Base-by-base conservation (phyloP, 2,888 invertebrate species). In the Drosophila kuntzei region DNA sequence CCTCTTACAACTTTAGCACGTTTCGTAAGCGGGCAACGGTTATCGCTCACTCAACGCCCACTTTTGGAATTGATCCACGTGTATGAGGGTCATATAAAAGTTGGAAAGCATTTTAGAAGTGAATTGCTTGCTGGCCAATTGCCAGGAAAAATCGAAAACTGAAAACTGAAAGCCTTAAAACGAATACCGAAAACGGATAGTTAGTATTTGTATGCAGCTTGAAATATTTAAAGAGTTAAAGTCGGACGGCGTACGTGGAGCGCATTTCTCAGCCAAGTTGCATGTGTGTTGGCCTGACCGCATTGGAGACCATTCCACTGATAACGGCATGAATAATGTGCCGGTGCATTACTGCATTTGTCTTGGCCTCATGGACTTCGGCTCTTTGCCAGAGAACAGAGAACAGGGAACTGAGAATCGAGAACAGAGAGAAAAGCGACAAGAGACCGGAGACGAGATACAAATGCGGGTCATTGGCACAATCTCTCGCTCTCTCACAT, bases 301-400 rank as follows among this genome's bases (percentile, higher is more conserved):
- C 58, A 69, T 37, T 64, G 43, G 61, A 72, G 72, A 68, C 77
- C 81, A 89, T 72, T 81, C 68, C 51, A 43, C 84, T 89, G 85
- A 86, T 86, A 86, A 87, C 85, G 78, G 68, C 77, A 79, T 89
- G 89, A 86, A 86, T 87, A 89, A 86, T 86, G 85, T 84, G 87
- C 72, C 89, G 89, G 81, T 87, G 89, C 89, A 71, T 80, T 87
- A 80, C 75, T 80, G 84, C 87, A 83, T 87, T 82, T 77, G 88
- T 83, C 86, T 83, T 82, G 66, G 80, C 74, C 63, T 37, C 46
- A 46, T n/a, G 39, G 59, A 53, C 49, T 37, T 61, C 53, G 77
- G 63, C 60, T 47, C 46, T 54, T 36, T 57, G 65, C 66, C 63
- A 54, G 51, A 53, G 47, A 34, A 47, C 70, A 44, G 27, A 58